Evolutionary conservation across 2,113 vertebrate genomes (phyloP).

Genomic region (Rhombomys opimus): DNA sequence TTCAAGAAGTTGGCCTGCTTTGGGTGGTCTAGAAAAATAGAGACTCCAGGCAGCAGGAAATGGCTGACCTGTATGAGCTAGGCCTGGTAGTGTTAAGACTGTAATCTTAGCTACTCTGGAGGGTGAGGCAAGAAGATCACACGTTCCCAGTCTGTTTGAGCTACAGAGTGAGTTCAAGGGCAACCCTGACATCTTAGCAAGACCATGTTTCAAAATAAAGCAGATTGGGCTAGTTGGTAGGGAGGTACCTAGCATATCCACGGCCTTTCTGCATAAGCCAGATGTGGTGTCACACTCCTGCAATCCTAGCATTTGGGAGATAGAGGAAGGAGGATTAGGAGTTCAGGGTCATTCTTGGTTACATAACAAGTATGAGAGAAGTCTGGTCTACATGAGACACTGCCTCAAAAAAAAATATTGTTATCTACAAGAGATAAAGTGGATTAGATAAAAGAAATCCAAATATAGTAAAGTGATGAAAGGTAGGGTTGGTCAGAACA

Average conservation of each 20-base stretch:
- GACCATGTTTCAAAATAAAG: neutral
- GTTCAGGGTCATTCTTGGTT: neutral
- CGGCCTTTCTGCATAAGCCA: neutral
- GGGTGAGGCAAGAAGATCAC: neutral
- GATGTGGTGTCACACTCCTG: neutral
- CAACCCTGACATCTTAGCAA: neutral
- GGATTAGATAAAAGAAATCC: neutral
- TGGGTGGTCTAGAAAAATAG: constrained; percentile 44
- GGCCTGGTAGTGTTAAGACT: neutral
- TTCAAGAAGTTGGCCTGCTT: neutral
- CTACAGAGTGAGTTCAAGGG: neutral
- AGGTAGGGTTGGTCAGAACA: neutral
- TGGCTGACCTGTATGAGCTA: neutral
- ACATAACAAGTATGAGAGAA: too few species aligned
- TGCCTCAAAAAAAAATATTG: neutral
- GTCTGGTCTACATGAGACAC: neutral
- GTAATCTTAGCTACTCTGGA: neutral
- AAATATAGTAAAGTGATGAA: neutral
- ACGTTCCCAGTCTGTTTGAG: neutral
- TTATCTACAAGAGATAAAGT: too few species aligned
- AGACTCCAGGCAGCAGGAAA: neutral
- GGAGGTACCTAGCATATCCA: neutral
- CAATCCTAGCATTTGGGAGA: neutral
- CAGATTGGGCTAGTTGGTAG: neutral
- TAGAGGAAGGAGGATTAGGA: neutral